Evolutionary conservation across 2,113 vertebrate species (phyloP).

Genomic region (Oreotragus oreotragus): DNA sequence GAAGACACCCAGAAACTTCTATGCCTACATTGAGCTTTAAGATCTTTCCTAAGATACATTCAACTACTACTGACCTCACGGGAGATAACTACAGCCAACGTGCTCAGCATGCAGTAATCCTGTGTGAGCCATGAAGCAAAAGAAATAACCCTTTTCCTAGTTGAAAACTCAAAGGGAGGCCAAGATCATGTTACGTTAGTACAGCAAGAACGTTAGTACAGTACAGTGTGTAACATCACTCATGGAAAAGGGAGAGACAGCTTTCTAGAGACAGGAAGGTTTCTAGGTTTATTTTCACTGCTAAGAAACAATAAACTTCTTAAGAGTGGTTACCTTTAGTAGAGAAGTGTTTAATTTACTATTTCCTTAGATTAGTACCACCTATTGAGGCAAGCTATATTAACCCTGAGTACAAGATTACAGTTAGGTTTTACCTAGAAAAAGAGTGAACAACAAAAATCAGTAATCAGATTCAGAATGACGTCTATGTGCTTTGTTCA

Average conservation of each 20-base stretch:
- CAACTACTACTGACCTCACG: background rate
- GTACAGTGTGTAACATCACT: background rate
- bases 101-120: background rate
- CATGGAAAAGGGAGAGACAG: background rate
- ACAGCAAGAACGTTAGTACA: background rate
- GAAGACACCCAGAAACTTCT: background rate
- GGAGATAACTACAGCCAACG: background rate
- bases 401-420: background rate
- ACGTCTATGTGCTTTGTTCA: background rate
- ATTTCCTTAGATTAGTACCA: background rate
- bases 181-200: background rate
- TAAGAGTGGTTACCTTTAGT: background rate
- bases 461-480: background rate
- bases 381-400: background rate
- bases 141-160: background rate
- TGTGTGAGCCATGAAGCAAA: background rate
- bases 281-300: background rate
- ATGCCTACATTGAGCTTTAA: background rate
- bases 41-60: background rate
- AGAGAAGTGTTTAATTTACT: background rate
- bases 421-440: background rate
- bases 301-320: background rate
- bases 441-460: background rate
- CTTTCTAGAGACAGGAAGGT: background rate
- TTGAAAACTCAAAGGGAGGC: background rate